Evolutionary conservation across 2,113 vertebrate species (phyloP).

Genomic region (Toxotes chatareus): DNA sequence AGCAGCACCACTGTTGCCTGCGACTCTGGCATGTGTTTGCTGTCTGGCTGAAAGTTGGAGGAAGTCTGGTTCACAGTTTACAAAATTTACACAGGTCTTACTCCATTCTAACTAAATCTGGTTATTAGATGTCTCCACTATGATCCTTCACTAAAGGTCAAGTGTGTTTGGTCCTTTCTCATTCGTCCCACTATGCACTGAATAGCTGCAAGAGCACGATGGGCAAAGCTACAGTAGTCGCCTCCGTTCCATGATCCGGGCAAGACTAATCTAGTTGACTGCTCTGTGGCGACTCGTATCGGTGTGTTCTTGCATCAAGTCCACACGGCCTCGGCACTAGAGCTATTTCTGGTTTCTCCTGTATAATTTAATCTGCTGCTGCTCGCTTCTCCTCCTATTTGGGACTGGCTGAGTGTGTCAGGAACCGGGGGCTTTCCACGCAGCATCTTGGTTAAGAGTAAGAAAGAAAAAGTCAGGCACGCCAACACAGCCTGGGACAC

Average conservation of each 20-base stretch:
- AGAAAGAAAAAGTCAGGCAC: conserved; percentile 28
- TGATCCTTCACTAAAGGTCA: conserved; percentile 23
- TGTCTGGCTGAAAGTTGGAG: not conserved
- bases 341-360: conserved; percentile 84
- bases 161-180: not conserved
- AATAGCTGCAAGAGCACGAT: not conserved
- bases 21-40: not conserved
- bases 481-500: conserved; percentile 18
- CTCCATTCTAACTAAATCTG: not conserved
- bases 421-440: conserved; percentile 57
- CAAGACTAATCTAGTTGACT: conserved; percentile 66
- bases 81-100: not conserved
- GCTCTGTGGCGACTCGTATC: conserved; percentile 61
- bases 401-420: conserved; percentile 67
- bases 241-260: conserved; percentile 37
- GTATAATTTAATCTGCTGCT: conserved; percentile 84
- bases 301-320: conserved; percentile 63
- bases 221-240: not conserved
- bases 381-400: conserved; percentile 70
- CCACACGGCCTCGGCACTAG: conserved; percentile 61
- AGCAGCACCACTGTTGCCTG: not conserved
- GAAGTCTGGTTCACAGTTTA: not conserved
- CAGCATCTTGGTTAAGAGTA: conserved; percentile 19
- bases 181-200: not conserved
- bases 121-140: not conserved